These are phyloP conservation scores for Gorilla gorilla DNA, from an alignment of 2,113 vertebrate species.

Conservation along the genomic window DNA sequence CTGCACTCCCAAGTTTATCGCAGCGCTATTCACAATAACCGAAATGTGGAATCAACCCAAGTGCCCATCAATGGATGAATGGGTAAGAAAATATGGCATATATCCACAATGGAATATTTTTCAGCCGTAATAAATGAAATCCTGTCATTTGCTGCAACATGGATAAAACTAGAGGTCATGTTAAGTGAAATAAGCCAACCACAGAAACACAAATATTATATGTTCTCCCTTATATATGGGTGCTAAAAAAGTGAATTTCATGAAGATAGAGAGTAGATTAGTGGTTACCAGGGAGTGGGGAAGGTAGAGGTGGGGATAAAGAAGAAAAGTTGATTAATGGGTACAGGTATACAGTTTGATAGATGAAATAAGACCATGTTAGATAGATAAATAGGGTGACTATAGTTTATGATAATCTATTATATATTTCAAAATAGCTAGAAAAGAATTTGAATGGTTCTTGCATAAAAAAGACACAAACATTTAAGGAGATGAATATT, in stretches of 20 bases:
- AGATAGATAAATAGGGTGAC: neutral
- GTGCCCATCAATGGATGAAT: neutral
- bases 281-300: neutral
- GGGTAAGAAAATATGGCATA: neutral
- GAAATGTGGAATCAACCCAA: neutral
- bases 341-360: neutral
- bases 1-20: neutral
- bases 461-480: neutral
- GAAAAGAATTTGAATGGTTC: too few species aligned
- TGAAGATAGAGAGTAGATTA: neutral
- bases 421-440: too few species aligned
- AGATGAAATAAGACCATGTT: neutral
- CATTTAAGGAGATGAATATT: neutral
- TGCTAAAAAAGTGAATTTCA: neutral
- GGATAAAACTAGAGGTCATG: neutral
- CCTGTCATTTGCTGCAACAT: neutral
- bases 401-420: neutral
- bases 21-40: neutral
- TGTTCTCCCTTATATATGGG: neutral
- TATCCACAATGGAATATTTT: neutral
- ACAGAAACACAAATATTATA: neutral
- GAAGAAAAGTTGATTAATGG: neutral
- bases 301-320: neutral
- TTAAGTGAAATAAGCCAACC: neutral
- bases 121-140: neutral